These are phyloP conservation scores for Eubasilissa regina DNA, from an alignment of 1,140 invertebrate species.

Conservation along the genomic window DNA sequence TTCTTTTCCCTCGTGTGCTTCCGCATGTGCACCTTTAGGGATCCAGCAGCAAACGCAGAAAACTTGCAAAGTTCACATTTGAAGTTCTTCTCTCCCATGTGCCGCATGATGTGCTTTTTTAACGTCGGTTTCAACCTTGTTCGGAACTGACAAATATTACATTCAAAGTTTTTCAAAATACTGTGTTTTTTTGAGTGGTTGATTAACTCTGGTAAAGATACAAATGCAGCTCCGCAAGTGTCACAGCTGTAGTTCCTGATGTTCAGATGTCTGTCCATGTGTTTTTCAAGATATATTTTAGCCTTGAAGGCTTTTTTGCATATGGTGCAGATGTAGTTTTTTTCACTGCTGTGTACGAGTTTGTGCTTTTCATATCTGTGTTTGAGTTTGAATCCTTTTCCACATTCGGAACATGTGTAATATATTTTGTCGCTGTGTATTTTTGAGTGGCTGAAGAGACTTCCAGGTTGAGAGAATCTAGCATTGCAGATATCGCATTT, in stretches of 20 bases:
- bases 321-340: constrained; percentile 64
- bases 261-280: constrained; percentile 69
- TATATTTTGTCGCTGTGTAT: constrained; percentile 69
- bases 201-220: constrained; percentile 62
- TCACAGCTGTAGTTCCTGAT: constrained; percentile 69
- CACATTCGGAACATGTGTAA: constrained; percentile 76
- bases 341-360: constrained; percentile 65
- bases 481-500: constrained; percentile 74
- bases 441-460: constrained; percentile 68
- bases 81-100: constrained; percentile 66
- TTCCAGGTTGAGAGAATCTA: constrained; percentile 72
- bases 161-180: constrained; percentile 63
- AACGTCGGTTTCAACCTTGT: constrained; percentile 70
- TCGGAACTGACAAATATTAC: constrained; percentile 69
- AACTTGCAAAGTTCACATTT: constrained; percentile 65
- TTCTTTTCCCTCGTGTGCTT: constrained; percentile 32
- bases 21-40: background rate
- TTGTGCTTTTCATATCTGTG: constrained; percentile 67
- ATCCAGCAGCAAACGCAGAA: background rate
- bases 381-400: constrained; percentile 75
- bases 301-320: constrained; percentile 66
- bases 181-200: background rate
- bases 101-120: constrained; percentile 68
- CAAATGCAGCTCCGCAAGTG: constrained; percentile 69
- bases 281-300: constrained; percentile 64